Evolutionary conservation across 2,113 vertebrate species (phyloP), one percentile per base, ranked within the genome.

Genomic region (Nesogale talazaci): DNA sequence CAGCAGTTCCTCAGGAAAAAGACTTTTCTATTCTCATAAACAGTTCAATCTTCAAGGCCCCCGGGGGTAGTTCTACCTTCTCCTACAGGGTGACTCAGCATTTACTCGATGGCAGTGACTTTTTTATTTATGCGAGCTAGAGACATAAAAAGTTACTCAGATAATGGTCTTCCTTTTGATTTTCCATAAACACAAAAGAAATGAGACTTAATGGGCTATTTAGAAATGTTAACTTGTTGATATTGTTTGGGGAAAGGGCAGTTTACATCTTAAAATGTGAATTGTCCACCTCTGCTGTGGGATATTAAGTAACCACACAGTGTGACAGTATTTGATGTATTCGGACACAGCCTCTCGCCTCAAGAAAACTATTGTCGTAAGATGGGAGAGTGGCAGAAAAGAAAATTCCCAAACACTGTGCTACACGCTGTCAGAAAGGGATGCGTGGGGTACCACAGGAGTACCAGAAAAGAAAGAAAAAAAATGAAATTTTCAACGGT

Each of bases 221-320:
- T 90, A 67, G 56, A 92, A 94, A 72, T 74, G 56, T 12, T 40
- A 85, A 52, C 1, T 83, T 70, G 76, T 81, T 94, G 82, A 82
- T 31, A 29, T 23, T 70, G 57, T 79, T 86, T 67, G 81, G 27
- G 38, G 59, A 76, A 65, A 15, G 19, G 89, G 89, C 40, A 31
- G 6, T 38, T 86, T 10, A 46, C 34, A 75, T 85, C 77, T 83
- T 77, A 94, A 89, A 91, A 83, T 83, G 2, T 52, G 61, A 84
- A 77, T 22, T 90, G 29, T 79, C 65, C 27, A 72, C 75, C 22
- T 91, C 59, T 31, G 40, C 9, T 22, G n/a, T 56, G 34, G 82
- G 56, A 72, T n/a, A 5, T n/a, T 52, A 79, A 85, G 10, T 83
- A 80, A 82, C 23, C 65, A 56, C 34, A 81, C 0, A 0, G 11